phyloP scores from a whole-genome alignment of 2,888 invertebrate species.

The Dynastes tityus region DNA sequence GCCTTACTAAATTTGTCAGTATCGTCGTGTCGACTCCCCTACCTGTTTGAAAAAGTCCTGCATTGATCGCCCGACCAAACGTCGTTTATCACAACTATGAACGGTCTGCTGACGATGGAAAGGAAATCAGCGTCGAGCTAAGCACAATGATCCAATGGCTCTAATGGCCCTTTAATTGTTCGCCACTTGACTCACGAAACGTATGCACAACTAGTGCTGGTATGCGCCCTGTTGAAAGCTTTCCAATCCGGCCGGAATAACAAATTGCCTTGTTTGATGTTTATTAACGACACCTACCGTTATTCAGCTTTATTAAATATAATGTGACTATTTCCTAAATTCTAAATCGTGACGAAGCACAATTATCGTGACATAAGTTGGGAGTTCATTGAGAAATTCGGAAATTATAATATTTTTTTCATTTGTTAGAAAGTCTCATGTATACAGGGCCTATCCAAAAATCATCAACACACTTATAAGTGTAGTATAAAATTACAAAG shows the following conservation, averaged over 20 bases:
- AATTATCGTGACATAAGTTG: no score
- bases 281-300: background rate
- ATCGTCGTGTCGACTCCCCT: constrained; percentile 18
- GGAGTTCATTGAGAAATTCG: no score
- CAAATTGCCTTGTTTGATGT: constrained; percentile 1
- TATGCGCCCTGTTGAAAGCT: background rate
- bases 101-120: constrained; percentile 2
- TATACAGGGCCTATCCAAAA: no score
- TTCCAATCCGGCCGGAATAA: constrained; percentile 7
- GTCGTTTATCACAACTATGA: constrained; percentile 20
- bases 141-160: constrained; percentile 8
- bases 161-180: constrained; percentile 29
- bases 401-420: no score
- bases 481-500: no score
- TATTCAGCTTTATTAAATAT: no score
- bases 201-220: background rate
- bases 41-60: constrained; percentile 17
- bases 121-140: background rate
- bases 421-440: no score
- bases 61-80: constrained; percentile 24
- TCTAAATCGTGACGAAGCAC: no score
- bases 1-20: background rate
- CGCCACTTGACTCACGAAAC: constrained; percentile 15
- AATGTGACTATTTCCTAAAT: background rate
- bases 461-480: no score